Evolutionary conservation across 2,797 vertebrate genomes (phyloP).

Genomic region (Lindbergichthys nudifrons): DNA sequence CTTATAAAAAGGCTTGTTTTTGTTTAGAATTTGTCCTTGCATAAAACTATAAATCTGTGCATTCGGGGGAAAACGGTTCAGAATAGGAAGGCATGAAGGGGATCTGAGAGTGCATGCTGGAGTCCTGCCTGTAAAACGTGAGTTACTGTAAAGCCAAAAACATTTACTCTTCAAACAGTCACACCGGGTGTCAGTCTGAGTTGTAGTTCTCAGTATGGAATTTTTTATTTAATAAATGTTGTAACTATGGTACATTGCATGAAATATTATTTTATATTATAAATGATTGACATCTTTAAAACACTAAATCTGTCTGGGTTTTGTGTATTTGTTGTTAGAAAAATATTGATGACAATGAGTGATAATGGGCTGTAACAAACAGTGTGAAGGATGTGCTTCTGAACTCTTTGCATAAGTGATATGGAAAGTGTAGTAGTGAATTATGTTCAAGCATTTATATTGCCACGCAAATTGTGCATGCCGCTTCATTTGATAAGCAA

Average conservation of each 20-base stretch:
- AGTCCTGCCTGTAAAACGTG: not conserved
- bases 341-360: not conserved
- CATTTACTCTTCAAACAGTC: conserved; percentile 11
- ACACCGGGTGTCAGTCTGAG: not conserved
- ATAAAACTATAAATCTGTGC: conserved; percentile 32
- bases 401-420: not conserved
- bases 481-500: conserved; percentile 8
- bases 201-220: not conserved
- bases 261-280: not conserved
- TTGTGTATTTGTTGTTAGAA: not conserved
- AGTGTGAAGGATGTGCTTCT: not conserved
- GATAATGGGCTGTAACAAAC: conserved; percentile 6
- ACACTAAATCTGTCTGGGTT: not conserved
- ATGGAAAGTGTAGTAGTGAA: not conserved
- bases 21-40: conserved; percentile 18
- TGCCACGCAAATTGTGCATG: not conserved
- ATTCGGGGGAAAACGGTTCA: not conserved
- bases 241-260: not conserved
- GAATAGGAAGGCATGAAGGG: not conserved
- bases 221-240: not conserved
- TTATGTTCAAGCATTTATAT: not conserved
- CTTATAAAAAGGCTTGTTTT: conserved; percentile 27
- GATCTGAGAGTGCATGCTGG: not conserved
- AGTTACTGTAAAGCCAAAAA: conserved; percentile 3
- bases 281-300: conserved; percentile 1